Conservation (phyloP, 2,888 invertebrate species). For the Dione vanillae region DNA sequence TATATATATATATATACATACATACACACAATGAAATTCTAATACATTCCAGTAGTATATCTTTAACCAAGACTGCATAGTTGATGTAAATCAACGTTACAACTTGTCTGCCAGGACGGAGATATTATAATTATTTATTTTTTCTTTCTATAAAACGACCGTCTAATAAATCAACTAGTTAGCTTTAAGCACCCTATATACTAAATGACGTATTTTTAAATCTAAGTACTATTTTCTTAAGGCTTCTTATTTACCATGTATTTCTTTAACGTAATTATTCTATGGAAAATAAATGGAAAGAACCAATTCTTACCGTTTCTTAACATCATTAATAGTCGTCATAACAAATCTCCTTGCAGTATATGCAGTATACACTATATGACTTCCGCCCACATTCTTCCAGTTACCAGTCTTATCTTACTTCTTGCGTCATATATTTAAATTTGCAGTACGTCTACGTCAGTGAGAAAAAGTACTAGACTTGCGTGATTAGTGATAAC, state of each 20-base stretch:
- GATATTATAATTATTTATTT: too few species aligned
- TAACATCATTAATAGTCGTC: conserved; percentile 10
- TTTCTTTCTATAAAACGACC: too few species aligned
- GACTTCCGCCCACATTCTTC: conserved; percentile 40
- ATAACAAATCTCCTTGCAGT: conserved; percentile 20
- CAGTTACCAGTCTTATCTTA: conserved; percentile 22
- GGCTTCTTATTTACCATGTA: background rate
- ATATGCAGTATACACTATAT: conserved; percentile 6
- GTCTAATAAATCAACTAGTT: too few species aligned
- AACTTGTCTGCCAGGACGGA: too few species aligned
- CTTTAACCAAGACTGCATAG: too few species aligned
- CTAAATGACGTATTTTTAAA: background rate
- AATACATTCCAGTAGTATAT: too few species aligned
- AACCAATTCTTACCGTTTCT: background rate
- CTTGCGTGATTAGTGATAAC: too few species aligned
- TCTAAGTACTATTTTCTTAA: background rate
- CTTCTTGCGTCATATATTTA: conserved; percentile 35
- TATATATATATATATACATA: background rate
- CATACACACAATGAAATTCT: too few species aligned
- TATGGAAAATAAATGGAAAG: background rate
- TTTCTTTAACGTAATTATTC: background rate
- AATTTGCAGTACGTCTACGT: conserved; percentile 28
- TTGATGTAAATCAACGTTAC: too few species aligned
- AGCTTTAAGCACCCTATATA: too few species aligned
- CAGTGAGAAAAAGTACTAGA: conserved; percentile 6